Conservation (phyloP, 2,113 vertebrate genomes). For the Podarcis cretensis region DNA sequence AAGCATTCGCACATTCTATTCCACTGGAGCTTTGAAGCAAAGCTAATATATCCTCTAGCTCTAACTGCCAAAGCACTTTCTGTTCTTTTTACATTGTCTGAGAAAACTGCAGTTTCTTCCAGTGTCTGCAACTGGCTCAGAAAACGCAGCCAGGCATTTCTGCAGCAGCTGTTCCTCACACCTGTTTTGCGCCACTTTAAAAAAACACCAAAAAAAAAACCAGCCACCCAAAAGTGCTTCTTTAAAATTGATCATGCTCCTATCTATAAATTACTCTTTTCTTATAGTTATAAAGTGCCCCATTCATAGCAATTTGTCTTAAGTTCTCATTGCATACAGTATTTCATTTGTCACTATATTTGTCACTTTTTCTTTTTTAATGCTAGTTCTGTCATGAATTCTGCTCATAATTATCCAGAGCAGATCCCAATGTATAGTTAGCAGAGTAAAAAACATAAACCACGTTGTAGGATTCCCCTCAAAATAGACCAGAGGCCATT, state of each 20-base stretch:
- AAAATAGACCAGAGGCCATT: no score
- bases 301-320: not conserved
- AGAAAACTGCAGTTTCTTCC: not conserved
- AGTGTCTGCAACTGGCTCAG: not conserved
- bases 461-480: no score
- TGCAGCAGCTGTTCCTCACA: not conserved
- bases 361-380: not conserved
- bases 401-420: no score
- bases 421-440: no score
- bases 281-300: not conserved
- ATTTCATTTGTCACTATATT: not conserved
- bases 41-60: not conserved
- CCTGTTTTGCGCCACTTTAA: not conserved
- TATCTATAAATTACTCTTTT: not conserved
- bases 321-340: not conserved
- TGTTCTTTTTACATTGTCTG: not conserved
- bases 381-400: no score
- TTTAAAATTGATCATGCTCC: not conserved
- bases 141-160: accelerated
- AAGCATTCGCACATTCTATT: not conserved
- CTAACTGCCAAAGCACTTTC: accelerated
- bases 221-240: not conserved
- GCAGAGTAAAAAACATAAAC: no score
- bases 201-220: not conserved
- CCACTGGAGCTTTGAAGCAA: not conserved